Conservation (phyloP, 2,797 vertebrate species). For the Takifugu rubripes region DNA sequence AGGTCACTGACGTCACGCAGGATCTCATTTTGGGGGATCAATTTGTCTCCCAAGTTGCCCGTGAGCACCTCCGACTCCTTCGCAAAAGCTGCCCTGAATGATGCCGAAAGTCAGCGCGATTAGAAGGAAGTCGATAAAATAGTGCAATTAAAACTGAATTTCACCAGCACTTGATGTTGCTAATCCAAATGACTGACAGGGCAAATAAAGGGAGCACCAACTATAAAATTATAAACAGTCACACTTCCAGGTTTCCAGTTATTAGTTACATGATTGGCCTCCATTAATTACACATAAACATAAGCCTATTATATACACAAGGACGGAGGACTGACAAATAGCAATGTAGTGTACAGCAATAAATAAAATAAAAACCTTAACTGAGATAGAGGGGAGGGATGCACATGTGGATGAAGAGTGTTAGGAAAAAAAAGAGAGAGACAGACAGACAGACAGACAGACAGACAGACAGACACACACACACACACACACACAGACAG, state of each 20-base stretch:
- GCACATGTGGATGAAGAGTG: not conserved
- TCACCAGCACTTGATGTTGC: too few species aligned
- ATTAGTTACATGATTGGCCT: slow-evolving; percentile 15
- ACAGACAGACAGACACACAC: too few species aligned
- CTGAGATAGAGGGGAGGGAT: not conserved
- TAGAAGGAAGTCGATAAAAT: not conserved
- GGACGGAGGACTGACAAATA: not conserved
- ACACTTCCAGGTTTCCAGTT: slow-evolving; percentile 6
- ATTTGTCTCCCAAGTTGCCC: slow-evolving; percentile 94
- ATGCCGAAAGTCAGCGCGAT: slow-evolving; percentile 1
- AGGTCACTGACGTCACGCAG: slow-evolving; percentile 94
- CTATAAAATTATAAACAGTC: not conserved
- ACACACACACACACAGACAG: too few species aligned
- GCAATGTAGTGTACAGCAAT: slow-evolving; percentile 7
- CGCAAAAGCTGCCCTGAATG: slow-evolving; percentile 87
- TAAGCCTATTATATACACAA: slow-evolving; percentile 6
- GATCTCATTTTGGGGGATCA: slow-evolving; percentile 94
- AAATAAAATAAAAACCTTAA: slow-evolving; percentile 2
- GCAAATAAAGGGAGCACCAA: too few species aligned
- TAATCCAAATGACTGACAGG: too few species aligned
- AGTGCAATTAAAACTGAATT: not conserved
- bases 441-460: not conserved
- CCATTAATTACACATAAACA: not conserved
- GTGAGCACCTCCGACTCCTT: slow-evolving; percentile 97
- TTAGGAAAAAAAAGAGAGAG: not conserved